phyloP scores from a whole-genome alignment of 2,113 vertebrate species.

The Prinia subflava region DNA sequence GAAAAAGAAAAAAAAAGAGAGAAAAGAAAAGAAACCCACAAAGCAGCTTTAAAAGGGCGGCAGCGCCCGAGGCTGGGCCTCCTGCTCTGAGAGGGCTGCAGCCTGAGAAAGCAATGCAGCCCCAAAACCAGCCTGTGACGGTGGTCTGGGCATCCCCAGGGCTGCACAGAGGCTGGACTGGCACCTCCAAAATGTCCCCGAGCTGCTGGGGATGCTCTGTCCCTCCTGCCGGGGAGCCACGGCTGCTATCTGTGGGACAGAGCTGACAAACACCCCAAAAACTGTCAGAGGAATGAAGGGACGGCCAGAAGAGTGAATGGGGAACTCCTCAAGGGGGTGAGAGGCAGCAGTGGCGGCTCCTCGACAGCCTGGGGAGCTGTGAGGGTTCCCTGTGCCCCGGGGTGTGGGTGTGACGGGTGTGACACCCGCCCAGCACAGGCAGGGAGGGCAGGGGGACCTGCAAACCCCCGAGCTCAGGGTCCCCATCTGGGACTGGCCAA shows the following conservation, averaged over 20 bases:
- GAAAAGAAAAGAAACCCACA: slow-evolving; percentile 42
- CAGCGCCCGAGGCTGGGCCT: neutral
- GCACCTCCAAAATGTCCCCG: neutral
- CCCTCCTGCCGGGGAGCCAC: neutral
- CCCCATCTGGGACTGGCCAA: neutral
- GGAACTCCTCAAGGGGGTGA: neutral
- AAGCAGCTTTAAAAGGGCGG: slow-evolving; percentile 38
- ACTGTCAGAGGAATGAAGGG: accelerated
- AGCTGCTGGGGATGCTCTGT: neutral
- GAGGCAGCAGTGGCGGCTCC: neutral
- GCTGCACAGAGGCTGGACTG: neutral
- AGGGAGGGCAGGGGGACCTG: neutral
- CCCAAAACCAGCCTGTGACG: neutral
- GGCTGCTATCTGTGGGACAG: neutral
- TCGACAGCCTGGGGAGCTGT: accelerated
- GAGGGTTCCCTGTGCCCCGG: accelerated
- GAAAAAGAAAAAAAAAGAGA: neutral
- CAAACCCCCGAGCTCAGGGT: accelerated
- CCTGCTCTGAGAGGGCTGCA: neutral
- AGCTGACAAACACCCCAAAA: neutral
- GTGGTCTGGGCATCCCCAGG: neutral
- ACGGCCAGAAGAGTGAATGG: accelerated
- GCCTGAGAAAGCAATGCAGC: neutral
- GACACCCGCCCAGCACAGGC: neutral
- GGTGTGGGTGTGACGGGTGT: accelerated